Base-by-base conservation (phyloP, 1,140 invertebrate species). In the Macrosteles quadrilineatus region DNA sequence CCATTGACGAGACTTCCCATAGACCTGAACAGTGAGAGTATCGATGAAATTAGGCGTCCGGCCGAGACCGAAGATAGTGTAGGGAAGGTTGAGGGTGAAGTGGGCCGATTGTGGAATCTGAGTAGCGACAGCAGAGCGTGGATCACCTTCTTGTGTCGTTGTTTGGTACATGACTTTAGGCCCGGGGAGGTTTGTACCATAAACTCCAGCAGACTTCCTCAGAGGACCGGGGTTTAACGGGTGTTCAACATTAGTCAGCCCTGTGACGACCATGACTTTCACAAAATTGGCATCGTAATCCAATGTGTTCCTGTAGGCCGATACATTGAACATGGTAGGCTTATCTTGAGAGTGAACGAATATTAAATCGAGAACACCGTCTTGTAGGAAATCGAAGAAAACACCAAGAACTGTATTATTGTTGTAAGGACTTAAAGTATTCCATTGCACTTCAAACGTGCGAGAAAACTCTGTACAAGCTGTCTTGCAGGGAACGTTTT, bases 21-120 rank as follows among this genome's bases (percentile, higher is more conserved):
- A 91, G 68, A 98, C 85, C 9, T 94, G 93, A 21, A 98, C 91
- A 32, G 87, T 88, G 17, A 99, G 80, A 45, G 86, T 88, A 79
- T 99, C 98, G 1, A 99, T 91, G 83, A 98, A 99, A 82, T 99
- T 99, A 1, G 97, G 97, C 23, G 96, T 97, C 71, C 95, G 88
- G 17, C 97, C 97, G 1, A 99, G 83, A 4, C 98, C 98, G 81
- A 99, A 98, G 47, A 97, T 90, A 0, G 91, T 92, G 79, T 96
- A 99, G 0, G 98, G 97, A 47, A 98, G 81, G 81, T 97, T 95
- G 17, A 99, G 83, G 2, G 95, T 88, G 78, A 93, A 93, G 78
- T 98, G 92, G 0, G 95, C 92, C 23, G 94, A 95, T 80, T 99
- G 96, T 0, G 95, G 90, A 29, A 98, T 78, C 80, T 99, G 97